These are phyloP conservation scores for Sternotherus odoratus DNA, from an alignment of 2,797 vertebrate genomes.

Conservation along the genomic window DNA sequence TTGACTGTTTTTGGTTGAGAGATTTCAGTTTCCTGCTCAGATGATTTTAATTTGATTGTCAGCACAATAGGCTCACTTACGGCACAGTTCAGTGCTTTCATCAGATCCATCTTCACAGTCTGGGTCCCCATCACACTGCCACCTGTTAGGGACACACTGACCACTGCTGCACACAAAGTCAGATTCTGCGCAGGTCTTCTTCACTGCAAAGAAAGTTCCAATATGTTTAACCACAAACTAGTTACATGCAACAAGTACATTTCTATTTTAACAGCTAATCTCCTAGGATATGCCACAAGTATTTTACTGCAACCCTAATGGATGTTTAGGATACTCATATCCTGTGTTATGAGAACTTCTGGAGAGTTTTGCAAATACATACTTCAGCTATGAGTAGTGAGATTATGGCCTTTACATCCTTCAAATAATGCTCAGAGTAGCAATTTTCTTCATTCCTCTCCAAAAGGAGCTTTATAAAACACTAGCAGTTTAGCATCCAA, in stretches of 20 bases:
- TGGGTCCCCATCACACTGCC: conserved; percentile 96
- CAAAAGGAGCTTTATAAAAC: background rate
- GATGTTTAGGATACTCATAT: background rate
- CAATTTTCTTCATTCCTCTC: background rate
- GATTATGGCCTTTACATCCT: background rate
- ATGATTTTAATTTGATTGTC: background rate
- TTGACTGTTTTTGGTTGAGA: background rate
- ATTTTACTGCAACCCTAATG: fast-evolving
- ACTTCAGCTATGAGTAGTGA: background rate
- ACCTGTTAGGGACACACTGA: conserved; percentile 94
- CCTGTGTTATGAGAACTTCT: background rate
- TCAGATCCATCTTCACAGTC: conserved; percentile 97
- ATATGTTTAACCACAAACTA: background rate
- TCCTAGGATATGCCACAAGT: background rate
- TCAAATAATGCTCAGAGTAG: no score
- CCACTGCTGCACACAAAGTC: conserved; percentile 95
- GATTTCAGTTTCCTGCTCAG: background rate
- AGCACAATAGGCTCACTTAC: conserved; percentile 84
- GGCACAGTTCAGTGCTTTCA: conserved; percentile 91
- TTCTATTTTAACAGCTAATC: background rate
- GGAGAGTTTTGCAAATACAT: background rate
- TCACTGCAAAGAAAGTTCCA: conserved; percentile 81
- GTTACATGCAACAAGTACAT: background rate
- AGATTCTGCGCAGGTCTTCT: conserved; percentile 89
- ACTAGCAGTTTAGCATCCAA: no score